These are phyloP conservation scores for Lordiphosa andalusiaca DNA, from an alignment of 2,888 invertebrate genomes.

Conservation along the genomic window DNA sequence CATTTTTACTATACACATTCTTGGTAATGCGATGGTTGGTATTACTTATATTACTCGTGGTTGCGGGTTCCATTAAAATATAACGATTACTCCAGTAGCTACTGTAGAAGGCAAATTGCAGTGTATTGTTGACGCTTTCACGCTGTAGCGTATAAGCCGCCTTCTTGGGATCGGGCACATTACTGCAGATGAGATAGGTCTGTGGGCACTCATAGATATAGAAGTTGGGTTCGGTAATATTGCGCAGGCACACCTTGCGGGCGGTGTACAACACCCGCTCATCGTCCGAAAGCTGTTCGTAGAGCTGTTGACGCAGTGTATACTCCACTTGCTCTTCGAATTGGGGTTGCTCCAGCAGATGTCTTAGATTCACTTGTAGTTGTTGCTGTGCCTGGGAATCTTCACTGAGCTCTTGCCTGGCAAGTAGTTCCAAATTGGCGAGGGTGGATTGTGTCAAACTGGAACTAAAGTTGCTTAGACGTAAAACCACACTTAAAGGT, in stretches of 20 bases:
- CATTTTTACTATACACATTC: slow-evolving; percentile 58
- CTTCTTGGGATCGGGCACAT: slow-evolving; percentile 48
- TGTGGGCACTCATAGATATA: slow-evolving; percentile 69
- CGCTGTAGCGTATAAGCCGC: slow-evolving; percentile 56
- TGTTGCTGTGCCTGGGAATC: slow-evolving; percentile 18
- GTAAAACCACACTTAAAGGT: slow-evolving; percentile 38
- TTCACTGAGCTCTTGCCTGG: slow-evolving; percentile 37
- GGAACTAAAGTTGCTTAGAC: slow-evolving; percentile 38
- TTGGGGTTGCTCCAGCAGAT: slow-evolving; percentile 30
- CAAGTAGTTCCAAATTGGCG: slow-evolving; percentile 49
- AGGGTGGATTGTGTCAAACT: slow-evolving; percentile 42
- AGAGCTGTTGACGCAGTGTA: slow-evolving; percentile 25
- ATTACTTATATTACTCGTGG: slow-evolving; percentile 6
- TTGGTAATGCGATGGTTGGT: slow-evolving; percentile 42
- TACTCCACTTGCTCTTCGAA: slow-evolving; percentile 35
- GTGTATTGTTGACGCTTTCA: slow-evolving; percentile 21
- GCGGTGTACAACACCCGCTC: slow-evolving; percentile 54
- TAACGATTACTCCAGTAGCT: slow-evolving; percentile 63
- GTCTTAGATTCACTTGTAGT: slow-evolving; percentile 37
- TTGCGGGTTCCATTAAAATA: slow-evolving; percentile 35
- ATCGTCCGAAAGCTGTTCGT: slow-evolving; percentile 41
- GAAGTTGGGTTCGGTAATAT: slow-evolving; percentile 40
- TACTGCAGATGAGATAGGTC: slow-evolving; percentile 67
- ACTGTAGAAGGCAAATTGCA: slow-evolving; percentile 56
- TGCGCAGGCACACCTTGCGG: slow-evolving; percentile 61